Evolutionary conservation across 1,140 invertebrate genomes (phyloP).

Genomic region (Cylas formicarius): DNA sequence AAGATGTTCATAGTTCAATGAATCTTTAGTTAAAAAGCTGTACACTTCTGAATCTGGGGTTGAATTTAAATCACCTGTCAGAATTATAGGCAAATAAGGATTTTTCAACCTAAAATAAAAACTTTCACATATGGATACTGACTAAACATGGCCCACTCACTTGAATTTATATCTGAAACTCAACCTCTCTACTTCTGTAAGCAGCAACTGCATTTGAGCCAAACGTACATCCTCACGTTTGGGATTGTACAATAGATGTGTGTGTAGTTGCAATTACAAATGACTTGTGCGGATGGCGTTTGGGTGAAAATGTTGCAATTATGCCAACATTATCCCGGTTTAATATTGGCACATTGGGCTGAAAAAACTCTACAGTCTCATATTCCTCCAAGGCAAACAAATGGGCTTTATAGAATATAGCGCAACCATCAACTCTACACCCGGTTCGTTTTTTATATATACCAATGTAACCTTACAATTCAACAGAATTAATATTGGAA

Average conservation of each 20-base stretch:
- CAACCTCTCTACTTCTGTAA: conserved; percentile 76
- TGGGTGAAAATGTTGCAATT: conserved; percentile 63
- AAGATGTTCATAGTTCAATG: conserved; percentile 51
- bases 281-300: conserved; percentile 42
- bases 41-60: conserved; percentile 64
- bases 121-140: too few relatives aligned
- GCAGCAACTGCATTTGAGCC: conserved; percentile 71
- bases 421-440: conserved; percentile 66
- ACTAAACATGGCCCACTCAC: too few relatives aligned
- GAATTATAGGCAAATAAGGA: conserved; percentile 65
- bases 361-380: conserved; percentile 54
- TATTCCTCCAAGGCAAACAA: conserved; percentile 58
- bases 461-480: conserved; percentile 49
- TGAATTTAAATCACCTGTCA: conserved; percentile 89
- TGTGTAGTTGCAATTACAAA: conserved; percentile 85
- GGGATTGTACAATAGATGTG: conserved; percentile 91
- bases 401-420: conserved; percentile 65
- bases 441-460: conserved; percentile 71
- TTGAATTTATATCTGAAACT: conserved; percentile 45
- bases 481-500: conserved; percentile 38
- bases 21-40: conserved; percentile 61
- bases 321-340: conserved; percentile 84
- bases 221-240: conserved; percentile 78
- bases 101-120: conserved; percentile 8
- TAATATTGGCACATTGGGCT: conserved; percentile 49